Evolutionary conservation across 2,888 invertebrate species (phyloP).

Genomic region (Pristionchus fissidentatus): DNA sequence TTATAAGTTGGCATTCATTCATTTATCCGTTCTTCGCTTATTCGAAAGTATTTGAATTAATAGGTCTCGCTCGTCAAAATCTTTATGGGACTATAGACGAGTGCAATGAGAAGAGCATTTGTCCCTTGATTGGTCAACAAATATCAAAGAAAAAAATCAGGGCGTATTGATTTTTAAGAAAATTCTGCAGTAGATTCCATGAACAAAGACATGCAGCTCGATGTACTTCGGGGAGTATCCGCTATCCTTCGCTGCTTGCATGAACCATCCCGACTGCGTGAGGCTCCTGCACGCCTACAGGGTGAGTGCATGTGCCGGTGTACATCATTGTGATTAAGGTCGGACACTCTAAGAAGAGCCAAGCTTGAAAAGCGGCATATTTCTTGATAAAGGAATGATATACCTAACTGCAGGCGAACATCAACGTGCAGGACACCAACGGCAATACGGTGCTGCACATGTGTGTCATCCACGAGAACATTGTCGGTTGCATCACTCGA

Average conservation of each 20-base stretch:
- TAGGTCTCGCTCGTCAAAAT: too few species aligned
- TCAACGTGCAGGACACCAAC: constrained; percentile 93
- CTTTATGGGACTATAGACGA: too few species aligned
- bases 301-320: background rate
- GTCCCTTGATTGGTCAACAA: too few species aligned
- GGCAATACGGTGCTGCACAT: constrained; percentile 96
- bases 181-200: constrained; percentile 82
- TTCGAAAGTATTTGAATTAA: too few species aligned
- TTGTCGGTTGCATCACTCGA: too few species aligned
- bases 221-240: constrained; percentile 98
- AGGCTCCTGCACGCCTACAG: constrained; percentile 86
- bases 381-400: too few species aligned
- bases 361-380: too few species aligned
- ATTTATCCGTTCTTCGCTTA: too few species aligned
- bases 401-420: constrained; percentile 82
- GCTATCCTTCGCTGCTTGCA: constrained; percentile 92
- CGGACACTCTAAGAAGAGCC: too few species aligned
- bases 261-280: constrained; percentile 93
- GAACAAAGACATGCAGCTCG: constrained; percentile 79
- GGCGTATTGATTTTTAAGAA: background rate
- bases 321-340: background rate
- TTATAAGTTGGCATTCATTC: too few species aligned
- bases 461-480: constrained; percentile 92
- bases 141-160: background rate
- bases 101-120: too few species aligned